Base-by-base conservation (phyloP, 2,888 invertebrate genomes). In the Drosophila atroscutellata region DNA sequence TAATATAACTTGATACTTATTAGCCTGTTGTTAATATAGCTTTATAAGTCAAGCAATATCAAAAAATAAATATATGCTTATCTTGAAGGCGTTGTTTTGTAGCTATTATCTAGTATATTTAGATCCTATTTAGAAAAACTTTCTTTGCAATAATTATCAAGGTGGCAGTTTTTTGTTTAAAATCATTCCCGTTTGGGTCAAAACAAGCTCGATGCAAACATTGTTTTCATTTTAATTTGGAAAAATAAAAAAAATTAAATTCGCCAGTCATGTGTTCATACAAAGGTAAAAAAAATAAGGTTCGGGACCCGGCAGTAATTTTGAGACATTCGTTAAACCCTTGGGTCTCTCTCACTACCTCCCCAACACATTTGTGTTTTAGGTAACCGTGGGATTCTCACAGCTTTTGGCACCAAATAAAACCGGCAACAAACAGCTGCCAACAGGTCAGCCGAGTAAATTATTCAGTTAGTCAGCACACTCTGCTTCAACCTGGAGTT, bases 381-480 rank as follows among this genome's bases (percentile, higher is more conserved):
- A 18, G 32, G 45, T 20, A 24, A 45, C 20, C 20, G 20, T 20
- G 45, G 45, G 0, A 24, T 15, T 24, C 24, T 45, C 45, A 3
- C 20, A 45, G 20, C 7, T 15, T 20, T 34, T 20, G 18, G 3
- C 58, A 36, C 37, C 47, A 6, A 74, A 79, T 67, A 74, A 83
- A 80, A 45, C 11, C 49, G 37, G 59, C 51, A 56, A 58, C 65
- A 50, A 56, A 60, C 59, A 52, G 66, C 61, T 76, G 78, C 72
- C 77, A 84, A 77, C 79, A 80, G 75, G 79, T 75, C 63, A 57
- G 67, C 59, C 42, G 65, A 64, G 72, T 84, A 80, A 83, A 86
- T 85, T 84, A 84, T 85, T 84, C 72, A 84, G 69, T 52, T 47
- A 45, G 68, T 42, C 28, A 42, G 18, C 32, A 34, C 57, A 58